These are phyloP conservation scores for Nycticebus coucang DNA, from an alignment of 2,113 vertebrate species.

Conservation along the genomic window DNA sequence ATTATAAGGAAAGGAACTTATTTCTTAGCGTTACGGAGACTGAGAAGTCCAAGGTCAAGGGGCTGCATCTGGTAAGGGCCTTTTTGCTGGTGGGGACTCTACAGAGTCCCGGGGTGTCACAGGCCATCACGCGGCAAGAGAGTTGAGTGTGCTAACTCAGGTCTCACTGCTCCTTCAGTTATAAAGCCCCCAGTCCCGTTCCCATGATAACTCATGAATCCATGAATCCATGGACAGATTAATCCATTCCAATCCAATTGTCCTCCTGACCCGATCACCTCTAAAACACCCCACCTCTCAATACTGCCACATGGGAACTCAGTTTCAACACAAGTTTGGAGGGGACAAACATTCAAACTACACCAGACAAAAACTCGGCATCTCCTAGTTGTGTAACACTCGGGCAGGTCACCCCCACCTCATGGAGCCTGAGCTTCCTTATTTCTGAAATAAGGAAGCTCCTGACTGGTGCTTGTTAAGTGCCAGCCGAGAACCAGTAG, in stretches of 20 bases:
- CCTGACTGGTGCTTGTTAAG: not conserved
- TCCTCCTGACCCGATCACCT: not conserved
- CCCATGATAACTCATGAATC: not conserved
- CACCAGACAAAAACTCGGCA: not conserved
- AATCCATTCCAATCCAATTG: not conserved
- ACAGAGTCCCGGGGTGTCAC: not conserved
- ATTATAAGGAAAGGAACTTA: not conserved
- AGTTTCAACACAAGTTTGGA: not conserved
- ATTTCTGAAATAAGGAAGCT: rapidly evolving
- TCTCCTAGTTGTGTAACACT: not conserved
- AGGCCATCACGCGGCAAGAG: not conserved
- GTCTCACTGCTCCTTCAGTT: not conserved
- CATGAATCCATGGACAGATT: not conserved
- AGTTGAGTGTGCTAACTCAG: not conserved
- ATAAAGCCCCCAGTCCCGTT: not conserved
- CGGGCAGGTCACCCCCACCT: not conserved
- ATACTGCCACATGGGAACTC: not conserved
- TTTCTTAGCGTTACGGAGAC: not conserved
- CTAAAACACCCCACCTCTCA: not conserved
- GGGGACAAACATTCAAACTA: not conserved
- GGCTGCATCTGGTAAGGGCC: not conserved
- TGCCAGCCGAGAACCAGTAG: rapidly evolving
- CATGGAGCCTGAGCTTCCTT: not conserved
- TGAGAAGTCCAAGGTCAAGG: not conserved
- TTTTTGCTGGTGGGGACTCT: not conserved